Evolutionary conservation across 2,113 vertebrate species (phyloP).

Genomic region (Rhynchopsitta pachyrhyncha): DNA sequence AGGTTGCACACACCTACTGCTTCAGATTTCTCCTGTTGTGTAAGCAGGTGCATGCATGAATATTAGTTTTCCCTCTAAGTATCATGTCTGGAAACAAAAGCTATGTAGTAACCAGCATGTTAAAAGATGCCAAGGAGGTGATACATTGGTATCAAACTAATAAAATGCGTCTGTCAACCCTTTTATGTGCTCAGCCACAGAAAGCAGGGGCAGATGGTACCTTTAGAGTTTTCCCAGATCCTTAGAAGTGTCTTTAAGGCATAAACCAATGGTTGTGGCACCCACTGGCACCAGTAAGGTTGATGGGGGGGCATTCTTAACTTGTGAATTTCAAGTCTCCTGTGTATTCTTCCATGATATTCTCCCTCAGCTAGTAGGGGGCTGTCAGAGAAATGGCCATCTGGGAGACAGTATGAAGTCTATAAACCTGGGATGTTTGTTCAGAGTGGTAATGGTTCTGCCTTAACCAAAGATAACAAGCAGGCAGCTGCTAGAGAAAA

Average conservation of each 20-base stretch:
- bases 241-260: neutral
- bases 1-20: neutral
- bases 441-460: neutral
- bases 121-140: neutral
- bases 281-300: neutral
- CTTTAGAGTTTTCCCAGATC: neutral
- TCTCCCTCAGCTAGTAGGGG: neutral
- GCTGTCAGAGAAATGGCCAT: neutral
- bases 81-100: neutral
- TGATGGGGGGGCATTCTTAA: neutral
- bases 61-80: neutral
- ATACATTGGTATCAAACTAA: neutral
- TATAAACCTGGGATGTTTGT: neutral
- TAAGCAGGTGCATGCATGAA: neutral
- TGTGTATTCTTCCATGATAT: neutral
- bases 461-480: neutral
- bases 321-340: neutral
- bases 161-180: fast-evolving
- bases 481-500: neutral
- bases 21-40: neutral
- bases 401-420: neutral
- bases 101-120: neutral
- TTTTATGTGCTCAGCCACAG: neutral
- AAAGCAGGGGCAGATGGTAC: neutral
- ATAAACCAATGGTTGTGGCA: neutral